Evolutionary conservation across 1,140 invertebrate genomes (phyloP).

Genomic region (Akabosia matsudoensis): DNA sequence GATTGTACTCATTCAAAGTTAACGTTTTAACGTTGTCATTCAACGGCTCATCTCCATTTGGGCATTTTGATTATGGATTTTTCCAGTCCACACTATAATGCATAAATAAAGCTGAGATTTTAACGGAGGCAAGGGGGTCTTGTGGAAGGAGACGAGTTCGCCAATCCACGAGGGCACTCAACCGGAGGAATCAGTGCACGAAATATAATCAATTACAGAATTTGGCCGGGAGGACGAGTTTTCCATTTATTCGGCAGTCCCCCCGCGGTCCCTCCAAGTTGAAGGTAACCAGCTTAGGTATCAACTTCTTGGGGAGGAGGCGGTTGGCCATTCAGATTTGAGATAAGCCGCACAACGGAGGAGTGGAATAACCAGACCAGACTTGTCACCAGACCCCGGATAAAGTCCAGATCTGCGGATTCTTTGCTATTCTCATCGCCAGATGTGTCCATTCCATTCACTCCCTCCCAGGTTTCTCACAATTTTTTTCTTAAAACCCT

Average conservation of each 20-base stretch:
- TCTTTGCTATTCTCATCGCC: background rate
- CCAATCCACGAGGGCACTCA: background rate
- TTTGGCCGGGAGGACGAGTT: background rate
- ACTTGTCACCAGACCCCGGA: background rate
- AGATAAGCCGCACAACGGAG: background rate
- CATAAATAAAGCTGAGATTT: background rate
- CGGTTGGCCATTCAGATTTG: background rate
- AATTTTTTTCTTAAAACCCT: background rate
- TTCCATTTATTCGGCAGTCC: background rate
- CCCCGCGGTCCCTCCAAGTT: background rate
- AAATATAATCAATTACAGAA: no score
- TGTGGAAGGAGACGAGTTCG: background rate
- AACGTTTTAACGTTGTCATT: no score
- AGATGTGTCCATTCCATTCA: background rate
- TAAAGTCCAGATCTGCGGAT: background rate
- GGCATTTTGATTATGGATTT: no score
- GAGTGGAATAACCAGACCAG: conserved; percentile 17
- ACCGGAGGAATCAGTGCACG: no score
- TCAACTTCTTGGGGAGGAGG: background rate
- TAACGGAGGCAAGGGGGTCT: no score
- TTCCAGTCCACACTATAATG: no score
- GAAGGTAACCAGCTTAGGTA: background rate
- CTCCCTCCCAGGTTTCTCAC: background rate
- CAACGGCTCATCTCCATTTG: no score
- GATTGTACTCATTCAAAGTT: no score